Conservation (phyloP, 2,888 invertebrate genomes). For the Spilarctia lutea region DNA sequence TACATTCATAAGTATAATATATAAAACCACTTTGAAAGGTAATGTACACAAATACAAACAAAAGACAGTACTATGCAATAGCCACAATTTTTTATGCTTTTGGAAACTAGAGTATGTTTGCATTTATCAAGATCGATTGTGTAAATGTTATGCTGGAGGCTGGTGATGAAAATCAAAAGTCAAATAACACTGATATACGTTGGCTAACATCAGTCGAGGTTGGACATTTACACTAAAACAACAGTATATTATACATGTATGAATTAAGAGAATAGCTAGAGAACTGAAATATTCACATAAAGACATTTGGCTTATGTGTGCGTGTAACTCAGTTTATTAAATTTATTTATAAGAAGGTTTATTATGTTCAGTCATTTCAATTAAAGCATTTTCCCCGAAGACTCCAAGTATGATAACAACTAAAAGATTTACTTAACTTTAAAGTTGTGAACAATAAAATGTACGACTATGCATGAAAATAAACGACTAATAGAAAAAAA, state of each 20-base stretch:
- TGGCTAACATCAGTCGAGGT: neutral
- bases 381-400: neutral
- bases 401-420: neutral
- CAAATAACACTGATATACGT: neutral
- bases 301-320: neutral
- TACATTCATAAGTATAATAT: neutral
- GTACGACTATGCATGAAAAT: neutral
- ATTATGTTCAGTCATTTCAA: neutral
- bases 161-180: neutral
- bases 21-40: neutral
- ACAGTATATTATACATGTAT: neutral
- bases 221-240: neutral
- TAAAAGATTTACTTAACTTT: neutral
- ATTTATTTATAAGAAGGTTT: neutral
- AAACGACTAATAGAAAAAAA: neutral
- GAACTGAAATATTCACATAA: neutral
- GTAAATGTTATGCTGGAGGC: neutral
- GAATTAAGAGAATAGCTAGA: neutral
- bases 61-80: slow-evolving; percentile 1
- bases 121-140: slow-evolving; percentile 9
- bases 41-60: neutral
- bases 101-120: neutral
- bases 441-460: neutral
- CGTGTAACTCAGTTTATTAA: neutral
- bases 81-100: neutral